phyloP scores from a whole-genome alignment of 2,113 vertebrate genomes.

The Anhinga rufa region DNA sequence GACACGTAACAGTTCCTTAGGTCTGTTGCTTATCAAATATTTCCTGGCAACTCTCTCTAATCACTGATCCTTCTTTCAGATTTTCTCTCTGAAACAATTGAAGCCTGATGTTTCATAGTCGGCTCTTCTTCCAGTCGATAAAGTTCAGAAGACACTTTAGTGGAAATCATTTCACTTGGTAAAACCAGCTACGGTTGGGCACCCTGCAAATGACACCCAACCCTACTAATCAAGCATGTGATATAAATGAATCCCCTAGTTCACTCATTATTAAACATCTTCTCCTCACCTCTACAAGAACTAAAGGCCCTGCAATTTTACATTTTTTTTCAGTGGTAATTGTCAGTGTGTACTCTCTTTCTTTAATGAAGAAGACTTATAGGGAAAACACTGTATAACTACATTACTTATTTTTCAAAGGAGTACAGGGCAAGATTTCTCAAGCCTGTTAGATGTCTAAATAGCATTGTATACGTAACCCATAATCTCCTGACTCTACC shows the following conservation, averaged over 20 bases:
- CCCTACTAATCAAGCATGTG: background rate
- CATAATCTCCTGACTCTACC: background rate
- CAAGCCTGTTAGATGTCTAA: background rate
- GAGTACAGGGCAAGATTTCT: background rate
- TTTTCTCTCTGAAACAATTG: slow-evolving; percentile 4
- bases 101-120: slow-evolving; percentile 8
- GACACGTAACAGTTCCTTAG: background rate
- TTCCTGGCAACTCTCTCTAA: slow-evolving; percentile 22
- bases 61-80: background rate
- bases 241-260: background rate
- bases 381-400: background rate
- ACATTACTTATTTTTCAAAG: background rate
- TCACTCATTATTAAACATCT: background rate
- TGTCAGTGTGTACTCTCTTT: background rate
- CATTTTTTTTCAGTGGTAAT: background rate
- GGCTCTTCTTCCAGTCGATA: background rate
- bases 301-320: background rate
- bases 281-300: background rate
- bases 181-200: background rate
- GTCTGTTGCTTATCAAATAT: slow-evolving; percentile 49
- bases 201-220: background rate
- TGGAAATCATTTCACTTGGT: background rate
- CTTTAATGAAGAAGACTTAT: background rate
- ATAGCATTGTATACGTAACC: background rate
- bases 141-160: background rate